Evolutionary conservation across 2,797 vertebrate species (phyloP), one percentile per base, ranked within the genome.

Genomic region (Catamblyrhynchus diadema): DNA sequence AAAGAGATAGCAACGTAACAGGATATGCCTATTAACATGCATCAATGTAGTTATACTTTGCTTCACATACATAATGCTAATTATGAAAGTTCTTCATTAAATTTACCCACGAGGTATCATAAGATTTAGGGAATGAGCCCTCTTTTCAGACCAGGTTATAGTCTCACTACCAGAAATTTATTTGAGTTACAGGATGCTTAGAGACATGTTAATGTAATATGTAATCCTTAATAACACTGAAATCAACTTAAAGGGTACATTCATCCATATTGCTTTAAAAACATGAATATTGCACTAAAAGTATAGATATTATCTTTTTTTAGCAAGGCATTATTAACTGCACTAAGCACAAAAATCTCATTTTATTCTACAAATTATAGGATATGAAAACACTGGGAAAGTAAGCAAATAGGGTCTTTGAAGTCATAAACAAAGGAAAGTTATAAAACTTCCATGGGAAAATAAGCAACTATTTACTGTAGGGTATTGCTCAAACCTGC

Each of bases 371-470:
- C 39, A 91, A 96, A 83, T 93, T 94, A 94, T 77, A 94, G 75
- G 69, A 66, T 75, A 94, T 84, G 92, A 95, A 96, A 96, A 81
- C 37, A 71, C 57, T 25, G 45, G 21, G 42, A 90, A 93, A 19
- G 72, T 70, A 48, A 93, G 81, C 12, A 94, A 95, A 79, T 17
- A 33, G 12, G 32, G 81, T 74, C 91, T 97, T 97, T 97, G 96
- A 98, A 96, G 94, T 91, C 22, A 35, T 90, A 96, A 96, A 89
- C 72, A 96, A 70, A 96, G 72, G 44, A 96, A 82, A 71, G 84
- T 95, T 94, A 96, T 97, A 97, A 97, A 95, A 96, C 3, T 95
- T 97, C 61, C 78, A 86, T 90, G 79, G 77, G 93, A 98, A 97
- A 94, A 93, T 88, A 94, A 88, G 88, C 91, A 96, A 96, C 57